Conservation (phyloP, 2,113 vertebrate species). For the Rhinolophus ferrumequinum region DNA sequence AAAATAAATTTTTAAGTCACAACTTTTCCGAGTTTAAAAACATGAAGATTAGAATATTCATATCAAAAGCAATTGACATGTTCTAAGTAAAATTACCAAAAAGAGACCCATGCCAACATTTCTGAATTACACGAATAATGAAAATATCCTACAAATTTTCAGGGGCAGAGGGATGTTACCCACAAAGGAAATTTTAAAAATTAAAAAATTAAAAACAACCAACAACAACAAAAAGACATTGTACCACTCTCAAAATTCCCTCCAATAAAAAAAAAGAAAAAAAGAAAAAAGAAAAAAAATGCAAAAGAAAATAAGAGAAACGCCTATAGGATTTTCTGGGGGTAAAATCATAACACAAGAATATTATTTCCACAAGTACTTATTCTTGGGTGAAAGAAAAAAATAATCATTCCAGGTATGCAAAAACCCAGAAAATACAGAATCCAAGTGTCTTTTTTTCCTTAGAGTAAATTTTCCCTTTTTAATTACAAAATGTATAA, state of each 20-base stretch:
- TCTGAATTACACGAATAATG: not conserved
- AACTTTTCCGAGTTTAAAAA: slow-evolving; percentile 6
- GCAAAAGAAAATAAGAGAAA: not conserved
- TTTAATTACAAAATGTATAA: not conserved
- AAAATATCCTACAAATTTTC: slow-evolving; percentile 3
- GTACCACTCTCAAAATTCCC: not conserved
- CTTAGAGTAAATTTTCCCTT: not conserved
- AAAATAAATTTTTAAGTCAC: not conserved
- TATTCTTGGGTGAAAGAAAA: not conserved
- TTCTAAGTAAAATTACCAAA: not conserved
- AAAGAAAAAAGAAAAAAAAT: not conserved
- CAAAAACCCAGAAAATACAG: not conserved
- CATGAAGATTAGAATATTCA: not conserved
- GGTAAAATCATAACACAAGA: not conserved
- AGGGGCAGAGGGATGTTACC: not conserved
- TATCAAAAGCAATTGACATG: not conserved
- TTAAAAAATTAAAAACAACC: not conserved
- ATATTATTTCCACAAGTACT: not conserved
- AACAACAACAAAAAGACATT: not conserved
- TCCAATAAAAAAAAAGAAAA: not conserved
- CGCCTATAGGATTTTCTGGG: not conserved
- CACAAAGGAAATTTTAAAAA: not conserved
- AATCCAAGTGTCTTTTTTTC: not conserved
- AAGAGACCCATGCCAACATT: not conserved
- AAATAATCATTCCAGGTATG: not conserved